Conservation (phyloP, 1,140 invertebrate species). For the Trachelipus rathkii region DNA sequence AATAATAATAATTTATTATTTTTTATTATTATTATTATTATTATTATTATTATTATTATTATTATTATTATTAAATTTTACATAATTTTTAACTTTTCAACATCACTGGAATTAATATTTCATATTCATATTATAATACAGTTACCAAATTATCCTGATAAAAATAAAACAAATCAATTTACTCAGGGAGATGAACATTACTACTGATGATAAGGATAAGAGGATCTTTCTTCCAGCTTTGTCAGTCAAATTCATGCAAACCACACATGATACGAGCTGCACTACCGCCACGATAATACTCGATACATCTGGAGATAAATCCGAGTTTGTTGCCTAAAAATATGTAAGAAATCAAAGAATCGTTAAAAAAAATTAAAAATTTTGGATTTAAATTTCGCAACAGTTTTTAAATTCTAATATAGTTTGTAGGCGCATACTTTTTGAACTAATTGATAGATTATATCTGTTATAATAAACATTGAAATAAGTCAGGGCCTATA, state of each 20-base stretch:
- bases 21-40: too few species aligned
- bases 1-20: too few species aligned
- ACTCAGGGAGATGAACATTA: constrained; percentile 64
- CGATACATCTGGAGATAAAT: constrained; percentile 8
- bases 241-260: constrained; percentile 49
- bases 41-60: too few species aligned
- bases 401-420: neutral
- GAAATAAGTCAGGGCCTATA: neutral
- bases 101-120: neutral
- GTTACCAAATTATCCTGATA: too few species aligned
- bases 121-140: neutral
- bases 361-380: neutral
- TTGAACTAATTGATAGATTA: neutral
- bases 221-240: constrained; percentile 47
- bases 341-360: neutral
- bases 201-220: constrained; percentile 46
- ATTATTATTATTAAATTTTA: too few species aligned
- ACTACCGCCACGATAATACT: constrained; percentile 52
- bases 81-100: too few species aligned
- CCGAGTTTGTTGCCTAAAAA: constrained; percentile 47
- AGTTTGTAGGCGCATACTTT: neutral
- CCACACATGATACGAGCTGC: constrained; percentile 52
- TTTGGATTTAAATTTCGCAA: neutral
- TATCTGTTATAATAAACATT: neutral
- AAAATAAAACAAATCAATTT: neutral